These are phyloP conservation scores for Pteruthius melanotis DNA, from an alignment of 2,113 vertebrate genomes.

Conservation along the genomic window DNA sequence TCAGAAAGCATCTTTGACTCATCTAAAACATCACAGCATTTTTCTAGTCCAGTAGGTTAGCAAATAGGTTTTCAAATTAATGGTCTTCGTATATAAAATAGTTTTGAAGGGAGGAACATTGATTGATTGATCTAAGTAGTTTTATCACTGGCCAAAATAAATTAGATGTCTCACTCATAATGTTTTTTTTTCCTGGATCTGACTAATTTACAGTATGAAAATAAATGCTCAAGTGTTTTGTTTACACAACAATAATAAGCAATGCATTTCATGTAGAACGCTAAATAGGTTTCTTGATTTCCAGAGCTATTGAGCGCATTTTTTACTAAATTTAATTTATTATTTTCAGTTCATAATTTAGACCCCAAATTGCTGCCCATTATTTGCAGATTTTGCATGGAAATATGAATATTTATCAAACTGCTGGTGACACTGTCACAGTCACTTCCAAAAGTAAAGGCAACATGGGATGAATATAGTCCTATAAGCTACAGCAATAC, in stretches of 20 bases:
- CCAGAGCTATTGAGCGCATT: background rate
- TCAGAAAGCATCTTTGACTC: background rate
- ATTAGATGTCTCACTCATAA: background rate
- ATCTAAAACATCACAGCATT: background rate
- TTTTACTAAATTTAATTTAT: background rate
- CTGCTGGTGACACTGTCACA: background rate
- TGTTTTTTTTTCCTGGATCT: background rate
- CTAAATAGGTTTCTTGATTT: background rate
- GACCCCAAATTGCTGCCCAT: background rate
- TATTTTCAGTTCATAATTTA: background rate
- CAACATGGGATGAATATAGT: background rate
- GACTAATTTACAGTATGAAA: background rate
- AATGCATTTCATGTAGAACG: background rate
- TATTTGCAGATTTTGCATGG: background rate
- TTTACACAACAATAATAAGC: background rate
- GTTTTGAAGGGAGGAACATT: background rate
- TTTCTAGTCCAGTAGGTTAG: background rate
- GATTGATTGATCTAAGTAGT: background rate
- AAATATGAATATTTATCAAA: background rate
- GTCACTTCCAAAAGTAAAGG: background rate
- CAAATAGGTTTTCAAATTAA: background rate
- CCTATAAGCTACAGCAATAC: background rate
- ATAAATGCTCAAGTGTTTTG: background rate
- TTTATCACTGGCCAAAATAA: background rate
- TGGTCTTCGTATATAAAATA: background rate